Base-by-base conservation (phyloP, 2,113 vertebrate genomes). In the Heloderma charlesbogerti region DNA sequence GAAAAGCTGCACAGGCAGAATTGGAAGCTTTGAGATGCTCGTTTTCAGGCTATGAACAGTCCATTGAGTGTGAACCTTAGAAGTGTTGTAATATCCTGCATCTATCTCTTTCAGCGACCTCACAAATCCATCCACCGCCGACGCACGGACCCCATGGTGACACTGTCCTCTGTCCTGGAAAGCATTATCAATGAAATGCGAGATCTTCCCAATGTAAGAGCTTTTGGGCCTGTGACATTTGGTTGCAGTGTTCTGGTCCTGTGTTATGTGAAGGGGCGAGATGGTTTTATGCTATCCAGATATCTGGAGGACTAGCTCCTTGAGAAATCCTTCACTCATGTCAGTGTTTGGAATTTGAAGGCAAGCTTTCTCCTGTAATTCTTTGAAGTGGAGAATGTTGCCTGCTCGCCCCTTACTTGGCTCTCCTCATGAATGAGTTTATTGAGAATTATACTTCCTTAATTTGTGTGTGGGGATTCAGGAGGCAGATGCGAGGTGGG, bases 61-160 rank as follows among this genome's bases (percentile, higher is more conserved):
- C 16, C 43, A 51, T 54, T 40, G 27, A 87, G n/a, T 60, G 9
- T 34, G 22, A 29, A 67, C 22, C 31, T 69, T 77, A 67, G 13
- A 91, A 66, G 16, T 43, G 16, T 20, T 6, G 71, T 88, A 31
- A 69, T 10, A 6, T 71, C 20, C 27, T 16, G 16, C 57, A n/a
- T 92, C 48, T 89, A n/a, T 90, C 94, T 95, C 91, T 77, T 95
- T 92, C 8, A 99, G 99, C 98, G 99, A 92, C 99, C 99, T 89
- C 98, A 99, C 94, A 99, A 99, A 93, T 99, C 99, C 77, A 99
- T 99, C 94, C 99, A 99, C 93, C 98, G 99, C 9, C 97, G 99
- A 69, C 98, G 99, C 91, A 99, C 99, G 6, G 99, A 99, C 96
- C 99, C 99, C 83, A 99, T 99, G 99, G 99, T 99, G 92, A 99